Percentiles rank a stretch among this genome's conserved stretches.
Conservation (phyloP, 2,888 invertebrate species). For the Pardosa pseudoannulata region DNA sequence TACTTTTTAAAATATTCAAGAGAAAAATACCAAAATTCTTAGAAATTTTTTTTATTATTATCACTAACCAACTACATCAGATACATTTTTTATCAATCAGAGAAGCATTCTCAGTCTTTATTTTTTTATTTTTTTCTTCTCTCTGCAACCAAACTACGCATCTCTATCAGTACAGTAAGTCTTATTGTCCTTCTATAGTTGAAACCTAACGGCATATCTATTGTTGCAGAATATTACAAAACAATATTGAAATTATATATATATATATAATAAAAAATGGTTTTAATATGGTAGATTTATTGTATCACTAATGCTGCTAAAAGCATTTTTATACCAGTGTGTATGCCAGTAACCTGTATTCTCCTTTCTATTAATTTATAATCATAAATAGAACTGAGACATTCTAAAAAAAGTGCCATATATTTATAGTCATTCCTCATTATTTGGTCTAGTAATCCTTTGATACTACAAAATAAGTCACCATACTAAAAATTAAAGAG, state of each 20-base stretch:
- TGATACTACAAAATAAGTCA: no score
- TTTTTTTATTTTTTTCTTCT: neutral
- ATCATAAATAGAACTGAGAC: neutral
- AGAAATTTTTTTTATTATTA: slow-evolving; percentile 33
- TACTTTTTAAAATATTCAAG: slow-evolving; percentile 53
- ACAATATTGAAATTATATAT: slow-evolving; percentile 38
- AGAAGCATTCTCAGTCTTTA: slow-evolving; percentile 50
- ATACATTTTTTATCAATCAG: slow-evolving; percentile 37
- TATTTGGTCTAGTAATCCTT: no score
- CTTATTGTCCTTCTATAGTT: slow-evolving; percentile 48
- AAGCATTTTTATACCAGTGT: slow-evolving; percentile 71
- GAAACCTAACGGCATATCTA: slow-evolving; percentile 69
- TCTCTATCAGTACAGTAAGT: slow-evolving; percentile 57
- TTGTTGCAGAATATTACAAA: slow-evolving; percentile 63
- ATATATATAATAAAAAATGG: slow-evolving; percentile 22
- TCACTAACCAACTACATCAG: slow-evolving; percentile 59
- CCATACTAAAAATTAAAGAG: no score
- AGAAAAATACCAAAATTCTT: slow-evolving; percentile 34
- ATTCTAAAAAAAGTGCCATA: neutral
- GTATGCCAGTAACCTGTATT: slow-evolving; percentile 58
- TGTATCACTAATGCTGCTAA: slow-evolving; percentile 66
- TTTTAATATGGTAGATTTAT: slow-evolving; percentile 35
- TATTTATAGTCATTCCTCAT: neutral
- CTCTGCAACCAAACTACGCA: slow-evolving; percentile 63
- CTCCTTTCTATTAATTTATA: neutral